phyloP scores from a whole-genome alignment of 2,888 invertebrate genomes.

The Salpingus planirostris region DNA sequence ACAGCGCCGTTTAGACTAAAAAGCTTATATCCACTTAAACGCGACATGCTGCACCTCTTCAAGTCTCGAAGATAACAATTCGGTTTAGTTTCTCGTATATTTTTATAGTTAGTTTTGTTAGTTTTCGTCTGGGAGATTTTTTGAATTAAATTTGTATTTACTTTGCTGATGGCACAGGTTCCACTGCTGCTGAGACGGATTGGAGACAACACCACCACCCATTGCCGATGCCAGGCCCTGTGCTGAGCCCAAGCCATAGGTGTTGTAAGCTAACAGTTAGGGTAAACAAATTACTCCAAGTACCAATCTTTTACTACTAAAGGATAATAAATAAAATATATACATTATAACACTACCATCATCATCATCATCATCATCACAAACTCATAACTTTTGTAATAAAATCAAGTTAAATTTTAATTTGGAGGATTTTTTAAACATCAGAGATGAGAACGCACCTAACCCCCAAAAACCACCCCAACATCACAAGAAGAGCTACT shows the following conservation, averaged over 20 bases:
- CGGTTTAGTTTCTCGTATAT: conserved; percentile 2
- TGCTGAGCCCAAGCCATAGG: conserved; percentile 45
- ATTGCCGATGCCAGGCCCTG: conserved; percentile 45
- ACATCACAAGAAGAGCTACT: too few species aligned
- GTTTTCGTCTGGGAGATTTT: too few species aligned
- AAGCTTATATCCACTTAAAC: too few species aligned
- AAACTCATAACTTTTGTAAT: too few species aligned
- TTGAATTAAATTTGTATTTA: conserved; percentile 33
- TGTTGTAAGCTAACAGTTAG: conserved; percentile 43
- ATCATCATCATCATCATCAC: too few species aligned
- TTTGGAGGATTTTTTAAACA: too few species aligned
- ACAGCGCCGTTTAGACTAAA: too few species aligned
- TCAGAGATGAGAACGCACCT: too few species aligned
- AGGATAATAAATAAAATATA: too few species aligned
- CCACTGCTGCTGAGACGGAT: conserved; percentile 41
- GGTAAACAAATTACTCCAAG: conserved; percentile 20
- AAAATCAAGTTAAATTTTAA: too few species aligned
- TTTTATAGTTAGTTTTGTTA: conserved; percentile 7
- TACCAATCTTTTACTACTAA: conserved; percentile 10
- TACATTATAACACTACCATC: too few species aligned
- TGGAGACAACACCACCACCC: conserved; percentile 50
- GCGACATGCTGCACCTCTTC: conserved; percentile 6
- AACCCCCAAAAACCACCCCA: too few species aligned
- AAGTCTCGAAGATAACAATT: conserved; percentile 1
- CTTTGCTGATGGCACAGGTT: conserved; percentile 39